Base-by-base conservation (phyloP, 2,113 vertebrate genomes). In the Megatriorchis doriae region DNA sequence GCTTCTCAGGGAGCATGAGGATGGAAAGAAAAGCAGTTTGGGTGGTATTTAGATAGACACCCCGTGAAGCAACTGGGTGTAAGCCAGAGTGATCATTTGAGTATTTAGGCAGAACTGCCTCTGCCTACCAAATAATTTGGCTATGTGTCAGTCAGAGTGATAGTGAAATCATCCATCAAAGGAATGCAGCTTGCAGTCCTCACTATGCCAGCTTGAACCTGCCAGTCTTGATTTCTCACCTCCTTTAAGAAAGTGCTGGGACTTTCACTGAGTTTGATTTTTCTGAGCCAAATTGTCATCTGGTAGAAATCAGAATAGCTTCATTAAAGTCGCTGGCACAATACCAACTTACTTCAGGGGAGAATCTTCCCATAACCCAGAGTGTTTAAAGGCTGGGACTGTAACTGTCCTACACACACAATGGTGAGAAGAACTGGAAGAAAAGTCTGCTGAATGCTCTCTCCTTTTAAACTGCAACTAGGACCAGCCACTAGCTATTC, bases 241-340 rank as follows among this genome's bases (percentile, higher is more conserved):
- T 85, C 36, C 73, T 80, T 75, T 31, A 65, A 42, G 25, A 75
- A 91, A 87, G 13, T 61, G 74, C 48, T 93, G 86, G 45, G 66
- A 65, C 66, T 87, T 84, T 79, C 77, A 93, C 31, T 10, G 40
- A 68, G 68, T 92, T 91, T 36, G 52, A 38, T 72, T 81, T 93
- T 88, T 87, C 73, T 61, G 55, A 93, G 88, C 56, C 91, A 94
- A 29, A 85, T 84, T 81, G 77, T 96, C 86, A 81, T 86, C 93
- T 96, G 88, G 61, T 87, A 87, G 66, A 91, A 81, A 94, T 94
- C 86, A 73, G 80, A 85, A 81, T n/a, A 85, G 58, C 40, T 94
- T 96, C 48, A 48, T 89, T 96, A 72, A 87, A 91, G 56, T 74
- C 56, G 48, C 7, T 91, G 86, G 94, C 47, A 63, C 7, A 48